Conservation (phyloP, 2,888 invertebrate species). For the Synergus itoensis region DNA sequence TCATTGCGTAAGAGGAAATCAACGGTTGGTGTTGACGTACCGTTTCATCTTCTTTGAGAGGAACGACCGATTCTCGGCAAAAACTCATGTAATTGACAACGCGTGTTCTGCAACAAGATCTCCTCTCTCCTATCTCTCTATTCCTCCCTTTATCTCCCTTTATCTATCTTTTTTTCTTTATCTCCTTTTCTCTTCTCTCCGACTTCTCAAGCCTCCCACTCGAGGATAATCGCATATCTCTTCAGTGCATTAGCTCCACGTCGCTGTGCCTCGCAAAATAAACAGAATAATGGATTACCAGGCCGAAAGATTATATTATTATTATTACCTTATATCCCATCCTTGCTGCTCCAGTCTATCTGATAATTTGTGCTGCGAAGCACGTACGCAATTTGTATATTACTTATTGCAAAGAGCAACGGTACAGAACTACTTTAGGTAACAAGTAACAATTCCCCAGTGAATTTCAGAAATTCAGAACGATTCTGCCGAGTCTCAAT, state of each 20-base stretch:
- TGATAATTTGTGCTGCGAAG: conserved; percentile 7
- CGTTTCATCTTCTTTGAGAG: conserved; percentile 67
- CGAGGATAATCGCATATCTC: conserved; percentile 48
- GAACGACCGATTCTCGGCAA: conserved; percentile 57
- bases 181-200: neutral
- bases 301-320: conserved; percentile 14
- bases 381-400: conserved; percentile 35
- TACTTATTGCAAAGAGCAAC: conserved; percentile 27
- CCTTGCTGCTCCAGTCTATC: neutral
- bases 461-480: neutral
- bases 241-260: conserved; percentile 23
- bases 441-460: neutral
- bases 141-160: neutral
- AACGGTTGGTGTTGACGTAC: conserved; percentile 63
- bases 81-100: conserved; percentile 67
- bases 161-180: conserved; percentile 15
- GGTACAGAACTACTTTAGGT: neutral
- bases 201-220: conserved; percentile 44
- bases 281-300: conserved; percentile 36
- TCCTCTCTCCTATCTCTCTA: conserved; percentile 51
- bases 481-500: neutral
- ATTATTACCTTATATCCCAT: conserved; percentile 6
- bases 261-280: conserved; percentile 2
- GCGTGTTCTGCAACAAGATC: conserved; percentile 45
- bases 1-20: conserved; percentile 59